These are phyloP conservation scores for Melipona quadrifasciata DNA, from an alignment of 1,140 invertebrate species.

Conservation along the genomic window DNA sequence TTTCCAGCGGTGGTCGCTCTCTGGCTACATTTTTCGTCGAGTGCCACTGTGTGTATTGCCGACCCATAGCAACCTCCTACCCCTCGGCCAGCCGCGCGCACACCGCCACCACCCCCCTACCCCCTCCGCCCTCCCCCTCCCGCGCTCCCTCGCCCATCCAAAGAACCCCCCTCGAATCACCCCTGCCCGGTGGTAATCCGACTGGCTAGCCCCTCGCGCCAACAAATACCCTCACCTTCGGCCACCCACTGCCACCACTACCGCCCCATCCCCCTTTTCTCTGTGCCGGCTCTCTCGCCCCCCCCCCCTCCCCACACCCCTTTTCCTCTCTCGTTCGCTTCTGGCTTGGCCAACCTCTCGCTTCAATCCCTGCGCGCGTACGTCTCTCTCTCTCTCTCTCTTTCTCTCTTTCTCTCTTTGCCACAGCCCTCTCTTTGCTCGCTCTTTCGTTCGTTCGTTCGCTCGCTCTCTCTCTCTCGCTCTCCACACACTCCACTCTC, in stretches of 20 bases:
- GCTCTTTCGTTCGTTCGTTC: background rate
- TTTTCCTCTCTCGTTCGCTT: background rate
- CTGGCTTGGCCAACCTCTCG: conserved; percentile 11
- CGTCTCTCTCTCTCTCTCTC: background rate
- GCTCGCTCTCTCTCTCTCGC: background rate
- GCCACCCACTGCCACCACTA: conserved; percentile 72
- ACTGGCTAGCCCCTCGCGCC: conserved; percentile 82
- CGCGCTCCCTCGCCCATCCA: conserved; percentile 48
- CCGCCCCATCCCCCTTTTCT: conserved; percentile 52
- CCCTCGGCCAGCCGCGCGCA: conserved; percentile 49
- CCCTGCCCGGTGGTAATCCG: conserved; percentile 78
- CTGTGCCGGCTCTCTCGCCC: background rate
- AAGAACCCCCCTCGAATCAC: conserved; percentile 64
- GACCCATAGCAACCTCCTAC: conserved; percentile 53
- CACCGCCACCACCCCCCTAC: conserved; percentile 10
- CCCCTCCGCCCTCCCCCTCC: too few relatives aligned
- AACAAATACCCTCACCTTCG: conserved; percentile 81
- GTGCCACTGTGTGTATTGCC: conserved; percentile 71
- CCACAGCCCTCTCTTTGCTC: conserved; percentile 1
- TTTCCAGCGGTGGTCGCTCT: conserved; percentile 80
- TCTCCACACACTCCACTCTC: conserved; percentile 36
- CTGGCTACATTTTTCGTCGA: conserved; percentile 81
- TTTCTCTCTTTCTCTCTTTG: background rate
- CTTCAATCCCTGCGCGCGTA: background rate
- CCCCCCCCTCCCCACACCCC: too few relatives aligned